These are phyloP conservation scores for Philereme vetulata DNA, from an alignment of 2,888 invertebrate species.

Conservation along the genomic window DNA sequence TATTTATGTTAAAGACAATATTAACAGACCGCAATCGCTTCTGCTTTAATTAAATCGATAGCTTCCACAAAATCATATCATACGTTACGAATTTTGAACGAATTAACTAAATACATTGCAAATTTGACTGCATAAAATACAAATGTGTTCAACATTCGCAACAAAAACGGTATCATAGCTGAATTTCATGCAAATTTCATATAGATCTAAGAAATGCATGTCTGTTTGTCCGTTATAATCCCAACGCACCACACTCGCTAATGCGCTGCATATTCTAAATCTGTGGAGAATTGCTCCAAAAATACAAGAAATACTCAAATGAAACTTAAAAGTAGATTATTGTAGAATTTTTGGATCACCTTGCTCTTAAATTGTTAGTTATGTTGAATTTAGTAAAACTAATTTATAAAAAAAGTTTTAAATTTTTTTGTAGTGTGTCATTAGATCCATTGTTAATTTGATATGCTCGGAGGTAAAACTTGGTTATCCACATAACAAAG, in stretches of 20 bases:
- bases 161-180: background rate
- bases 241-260: slow-evolving; percentile 18
- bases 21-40: slow-evolving; percentile 10
- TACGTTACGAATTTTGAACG: too few species aligned
- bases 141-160: too few species aligned
- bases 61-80: slow-evolving; percentile 1
- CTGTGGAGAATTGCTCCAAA: background rate
- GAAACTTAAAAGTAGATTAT: slow-evolving; percentile 8
- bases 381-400: too few species aligned
- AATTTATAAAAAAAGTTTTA: too few species aligned
- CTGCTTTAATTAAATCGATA: slow-evolving; percentile 2
- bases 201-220: slow-evolving; percentile 21
- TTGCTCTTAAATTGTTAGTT: too few species aligned
- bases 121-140: too few species aligned
- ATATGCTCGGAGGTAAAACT: too few species aligned
- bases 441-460: too few species aligned
- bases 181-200: slow-evolving; percentile 4
- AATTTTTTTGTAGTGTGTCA: too few species aligned
- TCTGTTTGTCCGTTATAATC: slow-evolving; percentile 7
- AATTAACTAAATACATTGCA: too few species aligned
- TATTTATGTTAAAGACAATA: background rate
- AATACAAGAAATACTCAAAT: slow-evolving; percentile 17
- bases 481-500: too few species aligned
- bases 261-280: slow-evolving; percentile 11
- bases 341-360: too few species aligned